A percentile compares a stretch with the other conserved stretches of the same genome.
Conservation (phyloP, 92 coral and sea anemone species). For the Diadumene lineata region DNA sequence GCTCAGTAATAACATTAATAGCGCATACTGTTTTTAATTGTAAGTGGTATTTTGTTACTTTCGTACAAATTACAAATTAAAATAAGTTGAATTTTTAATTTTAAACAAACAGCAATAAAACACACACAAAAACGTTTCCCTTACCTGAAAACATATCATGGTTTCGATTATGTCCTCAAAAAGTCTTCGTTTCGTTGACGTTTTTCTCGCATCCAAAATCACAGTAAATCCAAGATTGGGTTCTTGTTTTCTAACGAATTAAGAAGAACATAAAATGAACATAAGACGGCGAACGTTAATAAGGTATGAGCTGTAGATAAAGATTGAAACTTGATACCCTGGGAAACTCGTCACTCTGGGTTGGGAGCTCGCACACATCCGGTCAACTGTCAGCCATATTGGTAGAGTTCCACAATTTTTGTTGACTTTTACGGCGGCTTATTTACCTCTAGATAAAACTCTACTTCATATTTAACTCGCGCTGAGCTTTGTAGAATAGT, state of each 20-base stretch:
- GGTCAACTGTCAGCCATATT: conserved; percentile 11
- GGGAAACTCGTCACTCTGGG: conserved; percentile 17
- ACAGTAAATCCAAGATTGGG: conserved; percentile 84
- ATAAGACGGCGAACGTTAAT: neutral
- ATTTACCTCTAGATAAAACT: neutral
- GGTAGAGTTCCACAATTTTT: too few relatives aligned
- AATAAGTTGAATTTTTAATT: neutral
- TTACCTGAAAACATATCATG: conserved; percentile 94
- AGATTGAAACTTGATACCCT: conserved; percentile 50
- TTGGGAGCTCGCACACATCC: conserved; percentile 45
- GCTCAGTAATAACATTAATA: too few relatives aligned
- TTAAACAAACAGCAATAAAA: neutral
- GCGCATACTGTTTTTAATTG: too few relatives aligned
- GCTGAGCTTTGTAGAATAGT: too few relatives aligned
- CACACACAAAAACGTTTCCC: neutral
- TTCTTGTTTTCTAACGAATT: conserved; percentile 72
- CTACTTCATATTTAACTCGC: neutral
- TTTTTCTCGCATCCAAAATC: conserved; percentile 80
- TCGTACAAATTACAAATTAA: too few relatives aligned
- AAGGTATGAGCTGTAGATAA: conserved; percentile 13
- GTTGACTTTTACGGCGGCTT: neutral
- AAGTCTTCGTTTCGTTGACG: conserved; percentile 70
- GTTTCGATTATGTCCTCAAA: conserved; percentile 84
- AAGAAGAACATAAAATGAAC: conserved; percentile 33
- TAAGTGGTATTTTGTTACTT: too few relatives aligned